A percentile compares a stretch with the other conserved stretches of the same genome.
phyloP scores from a whole-genome alignment of 2,888 invertebrate genomes.

The Anthophora plumipes region DNA sequence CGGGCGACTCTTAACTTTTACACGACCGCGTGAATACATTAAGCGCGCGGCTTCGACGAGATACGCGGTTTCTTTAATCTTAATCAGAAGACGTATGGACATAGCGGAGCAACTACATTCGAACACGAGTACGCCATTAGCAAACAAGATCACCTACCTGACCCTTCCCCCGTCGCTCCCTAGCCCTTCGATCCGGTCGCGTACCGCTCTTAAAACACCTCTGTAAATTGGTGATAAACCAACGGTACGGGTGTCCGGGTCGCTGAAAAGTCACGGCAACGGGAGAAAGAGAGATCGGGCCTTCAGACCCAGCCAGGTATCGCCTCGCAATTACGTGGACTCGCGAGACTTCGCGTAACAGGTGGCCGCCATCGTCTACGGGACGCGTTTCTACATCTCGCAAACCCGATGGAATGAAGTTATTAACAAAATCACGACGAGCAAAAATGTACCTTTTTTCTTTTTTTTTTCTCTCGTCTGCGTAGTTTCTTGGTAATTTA shows the following conservation, averaged over 20 bases:
- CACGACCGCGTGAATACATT: conserved; percentile 76
- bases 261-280: conserved; percentile 56
- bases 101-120: conserved; percentile 80
- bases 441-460: not conserved
- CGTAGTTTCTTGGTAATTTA: not conserved
- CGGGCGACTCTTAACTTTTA: conserved; percentile 74
- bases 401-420: conserved; percentile 5
- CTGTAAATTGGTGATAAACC: conserved; percentile 80
- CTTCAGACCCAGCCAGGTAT: conserved; percentile 14
- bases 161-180: conserved; percentile 61
- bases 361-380: conserved; percentile 17
- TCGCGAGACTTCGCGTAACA: conserved; percentile 30
- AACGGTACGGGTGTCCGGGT: conserved; percentile 61
- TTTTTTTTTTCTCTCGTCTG: not conserved
- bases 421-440: conserved; percentile 13
- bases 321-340: conserved; percentile 44
- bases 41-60: conserved; percentile 72
- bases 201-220: conserved; percentile 71
- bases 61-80: conserved; percentile 83
- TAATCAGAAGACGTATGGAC: conserved; percentile 83
- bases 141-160: conserved; percentile 82
- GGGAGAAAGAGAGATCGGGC: conserved; percentile 12
- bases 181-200: conserved; percentile 28
- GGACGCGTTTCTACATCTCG: conserved; percentile 7
- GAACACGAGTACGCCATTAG: conserved; percentile 84